Conservation (phyloP, 2,797 vertebrate genomes). For the Gymnothorax reevesii region DNA sequence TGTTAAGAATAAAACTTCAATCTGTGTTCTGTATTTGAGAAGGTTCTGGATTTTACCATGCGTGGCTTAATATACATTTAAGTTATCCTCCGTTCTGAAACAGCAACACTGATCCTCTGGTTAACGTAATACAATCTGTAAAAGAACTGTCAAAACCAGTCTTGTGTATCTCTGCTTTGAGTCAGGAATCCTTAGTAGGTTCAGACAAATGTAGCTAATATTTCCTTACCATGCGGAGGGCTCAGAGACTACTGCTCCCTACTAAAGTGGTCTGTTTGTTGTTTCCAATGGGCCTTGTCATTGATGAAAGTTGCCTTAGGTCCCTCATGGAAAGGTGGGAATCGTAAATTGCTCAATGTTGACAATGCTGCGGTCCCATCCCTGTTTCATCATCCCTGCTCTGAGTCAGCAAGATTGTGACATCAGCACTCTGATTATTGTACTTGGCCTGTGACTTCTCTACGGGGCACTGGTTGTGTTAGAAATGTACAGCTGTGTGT, state of each 20-base stretch:
- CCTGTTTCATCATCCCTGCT: background rate
- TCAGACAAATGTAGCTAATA: background rate
- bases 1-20: background rate
- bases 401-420: slow-evolving; percentile 28
- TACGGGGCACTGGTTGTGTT: background rate
- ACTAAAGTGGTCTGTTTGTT: background rate
- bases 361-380: background rate
- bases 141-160: background rate
- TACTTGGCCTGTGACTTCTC: slow-evolving; percentile 17
- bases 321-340: background rate
- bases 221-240: background rate
- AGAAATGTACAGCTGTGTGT: slow-evolving; percentile 2
- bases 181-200: background rate
- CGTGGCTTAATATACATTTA: too few species aligned
- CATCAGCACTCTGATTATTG: slow-evolving; percentile 15
- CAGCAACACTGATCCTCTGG: background rate
- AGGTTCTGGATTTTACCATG: too few species aligned
- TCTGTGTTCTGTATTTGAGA: too few species aligned
- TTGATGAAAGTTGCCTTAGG: background rate
- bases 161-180: slow-evolving; percentile 12
- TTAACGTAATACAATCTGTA: background rate
- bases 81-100: too few species aligned
- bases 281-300: background rate
- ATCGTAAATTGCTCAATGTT: background rate
- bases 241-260: background rate